Evolutionary conservation across 2,888 invertebrate species (phyloP).

Genomic region (Gonocerus acuteangulatus): DNA sequence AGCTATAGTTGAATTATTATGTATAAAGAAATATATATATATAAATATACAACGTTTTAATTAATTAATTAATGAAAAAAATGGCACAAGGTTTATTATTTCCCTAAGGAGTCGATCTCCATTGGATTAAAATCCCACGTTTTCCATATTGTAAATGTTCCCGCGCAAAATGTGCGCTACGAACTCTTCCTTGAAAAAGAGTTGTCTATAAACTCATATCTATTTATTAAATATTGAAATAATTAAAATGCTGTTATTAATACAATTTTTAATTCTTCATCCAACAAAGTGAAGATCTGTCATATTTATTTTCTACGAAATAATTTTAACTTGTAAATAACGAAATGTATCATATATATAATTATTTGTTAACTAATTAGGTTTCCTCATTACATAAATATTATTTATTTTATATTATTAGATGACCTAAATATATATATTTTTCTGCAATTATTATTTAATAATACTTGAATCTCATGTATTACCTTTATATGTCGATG

Average conservation of each 20-base stretch:
- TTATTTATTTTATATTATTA: slow-evolving; percentile 26
- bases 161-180: background rate
- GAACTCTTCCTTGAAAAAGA: background rate
- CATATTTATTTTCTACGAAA: slow-evolving; percentile 15
- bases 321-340: slow-evolving; percentile 24
- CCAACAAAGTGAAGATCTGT: background rate
- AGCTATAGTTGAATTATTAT: slow-evolving; percentile 1
- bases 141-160: background rate
- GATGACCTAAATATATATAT: slow-evolving; percentile 20
- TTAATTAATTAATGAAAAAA: too few species aligned
- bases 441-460: slow-evolving; percentile 26
- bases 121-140: background rate
- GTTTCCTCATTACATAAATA: slow-evolving; percentile 4
- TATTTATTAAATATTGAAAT: background rate
- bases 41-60: background rate
- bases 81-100: too few species aligned
- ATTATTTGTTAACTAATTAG: slow-evolving; percentile 18
- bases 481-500: slow-evolving; percentile 23
- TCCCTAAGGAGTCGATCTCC: background rate
- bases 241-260: background rate
- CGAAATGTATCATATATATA: slow-evolving; percentile 12
- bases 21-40: background rate
- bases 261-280: slow-evolving; percentile 7
- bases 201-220: slow-evolving; percentile 11
- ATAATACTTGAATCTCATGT: slow-evolving; percentile 12